phyloP scores from a whole-genome alignment of 2,888 invertebrate genomes.

The Cephonodes hylas region DNA sequence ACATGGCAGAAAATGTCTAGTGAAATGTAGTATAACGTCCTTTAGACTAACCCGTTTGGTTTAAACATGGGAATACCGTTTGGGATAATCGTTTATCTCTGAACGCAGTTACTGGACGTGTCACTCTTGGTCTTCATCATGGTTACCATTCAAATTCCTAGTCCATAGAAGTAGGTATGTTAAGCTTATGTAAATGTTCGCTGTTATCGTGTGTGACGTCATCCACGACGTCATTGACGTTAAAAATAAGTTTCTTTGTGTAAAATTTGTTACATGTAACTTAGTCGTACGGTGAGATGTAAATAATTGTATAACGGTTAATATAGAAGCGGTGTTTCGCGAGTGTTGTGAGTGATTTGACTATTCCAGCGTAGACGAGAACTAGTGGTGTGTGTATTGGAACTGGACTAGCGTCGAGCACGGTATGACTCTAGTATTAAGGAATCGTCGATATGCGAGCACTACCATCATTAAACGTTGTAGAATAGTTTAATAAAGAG shows the following conservation, averaged over 20 bases:
- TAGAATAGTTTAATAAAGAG: conserved; percentile 31
- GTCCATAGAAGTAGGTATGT: conserved; percentile 60
- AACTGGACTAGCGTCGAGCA: conserved; percentile 57
- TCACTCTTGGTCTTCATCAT: background rate
- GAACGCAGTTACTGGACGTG: background rate
- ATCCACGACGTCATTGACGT: conserved; percentile 28
- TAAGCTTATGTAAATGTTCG: conserved; percentile 64
- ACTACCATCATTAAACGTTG: background rate
- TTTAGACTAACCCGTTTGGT: background rate
- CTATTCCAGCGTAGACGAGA: background rate
- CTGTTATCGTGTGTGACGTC: conserved; percentile 21
- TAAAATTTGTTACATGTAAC: conserved; percentile 34
- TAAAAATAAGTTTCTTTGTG: conserved; percentile 35
- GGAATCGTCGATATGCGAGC: background rate
- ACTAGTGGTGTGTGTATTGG: background rate
- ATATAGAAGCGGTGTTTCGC: background rate
- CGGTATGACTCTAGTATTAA: conserved; percentile 65
- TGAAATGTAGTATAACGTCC: conserved; percentile 21
- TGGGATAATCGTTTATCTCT: background rate
- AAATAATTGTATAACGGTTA: conserved; percentile 47
- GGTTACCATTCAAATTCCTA: conserved; percentile 70
- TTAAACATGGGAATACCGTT: background rate
- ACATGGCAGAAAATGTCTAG: conserved; percentile 22
- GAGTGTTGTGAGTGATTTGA: background rate
- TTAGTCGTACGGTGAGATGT: conserved; percentile 40